Evolutionary conservation across 2,888 invertebrate genomes (phyloP).

Genomic region (Pasiphila rectangulata): DNA sequence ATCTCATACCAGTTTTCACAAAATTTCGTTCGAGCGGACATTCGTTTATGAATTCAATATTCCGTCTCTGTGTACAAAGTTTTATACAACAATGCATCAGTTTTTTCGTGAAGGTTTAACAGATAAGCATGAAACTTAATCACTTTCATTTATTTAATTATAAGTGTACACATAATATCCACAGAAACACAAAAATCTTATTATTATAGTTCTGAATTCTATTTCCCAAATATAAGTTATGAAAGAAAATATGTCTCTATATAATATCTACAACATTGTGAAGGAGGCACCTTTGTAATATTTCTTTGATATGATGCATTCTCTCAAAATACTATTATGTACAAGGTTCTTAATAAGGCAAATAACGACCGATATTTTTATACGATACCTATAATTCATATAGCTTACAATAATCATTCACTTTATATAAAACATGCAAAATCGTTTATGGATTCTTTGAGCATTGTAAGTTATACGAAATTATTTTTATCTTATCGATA

Average conservation of each 20-base stretch:
- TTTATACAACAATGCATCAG: too few relatives aligned
- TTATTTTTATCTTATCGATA: conserved; percentile 67
- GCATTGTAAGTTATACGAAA: neutral
- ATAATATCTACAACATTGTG: conserved; percentile 55
- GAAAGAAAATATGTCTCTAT: neutral
- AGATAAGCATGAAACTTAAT: too few relatives aligned
- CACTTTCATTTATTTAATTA: too few relatives aligned
- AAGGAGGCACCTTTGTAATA: conserved; percentile 22
- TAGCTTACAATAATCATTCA: neutral
- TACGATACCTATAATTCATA: neutral
- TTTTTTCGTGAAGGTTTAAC: too few relatives aligned
- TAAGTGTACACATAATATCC: too few relatives aligned
- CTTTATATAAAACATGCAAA: too few relatives aligned
- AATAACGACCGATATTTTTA: neutral
- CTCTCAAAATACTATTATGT: conserved; percentile 46
- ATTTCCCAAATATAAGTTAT: neutral
- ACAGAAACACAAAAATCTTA: too few relatives aligned
- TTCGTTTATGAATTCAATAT: too few relatives aligned
- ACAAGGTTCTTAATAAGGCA: conserved; percentile 36
- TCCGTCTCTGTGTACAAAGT: too few relatives aligned
- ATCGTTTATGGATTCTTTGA: too few relatives aligned
- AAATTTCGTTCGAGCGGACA: too few relatives aligned
- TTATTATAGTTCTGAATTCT: neutral
- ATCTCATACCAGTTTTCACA: too few relatives aligned
- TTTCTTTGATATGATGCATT: conserved; percentile 40